Base-by-base conservation (phyloP, 2,113 vertebrate genomes). In the Chloroceryle aenea region DNA sequence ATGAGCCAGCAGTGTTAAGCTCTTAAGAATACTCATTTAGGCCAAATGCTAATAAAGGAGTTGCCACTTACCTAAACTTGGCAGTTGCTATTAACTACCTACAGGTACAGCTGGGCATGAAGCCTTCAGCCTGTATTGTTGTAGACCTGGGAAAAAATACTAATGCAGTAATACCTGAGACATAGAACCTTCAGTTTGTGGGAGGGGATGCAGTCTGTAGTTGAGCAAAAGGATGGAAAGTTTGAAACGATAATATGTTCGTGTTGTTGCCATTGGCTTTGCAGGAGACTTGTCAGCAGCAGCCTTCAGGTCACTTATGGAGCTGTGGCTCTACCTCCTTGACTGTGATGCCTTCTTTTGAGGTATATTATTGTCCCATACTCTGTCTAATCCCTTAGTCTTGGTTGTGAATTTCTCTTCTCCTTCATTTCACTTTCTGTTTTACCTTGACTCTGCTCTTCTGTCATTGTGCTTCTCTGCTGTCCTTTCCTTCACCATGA, bases 401-500 rank as follows among this genome's bases (percentile, higher is more conserved):
- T 17, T 27, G 25, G 32, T 4, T 36, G 25, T 67, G 36, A 20
- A 12, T 62, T 67, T 21, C 7, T 6, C 10, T 47, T 42, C 25
- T 48, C 72, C 14, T 82, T 38, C n/a, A n/a, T n/a, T n/a, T n/a
- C n/a, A n/a, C n/a, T n/a, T n/a, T n/a, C n/a, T 56, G 48, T 30
- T 18, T 71, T 26, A 43, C 40, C 26, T 42, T 69, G 20, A n/a
- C 27, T 8, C 34, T n/a, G 19, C 27, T 64, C 11, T 55, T 55
- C 21, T 72, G 15, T 13, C 13, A 3, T 2, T 4, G 9, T 42
- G 21, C 21, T 77, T 64, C 45, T 59, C 0, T 1, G 18, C 26
- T 43, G 12, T 55, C 29, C 26, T 47, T 42, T 62, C 34, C 34
- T 13, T 82, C 27, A 13, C 38, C 29, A 1, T 72, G 43, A 40